Conservation (phyloP, 2,888 invertebrate species). For the Callosobruchus maculatus region DNA sequence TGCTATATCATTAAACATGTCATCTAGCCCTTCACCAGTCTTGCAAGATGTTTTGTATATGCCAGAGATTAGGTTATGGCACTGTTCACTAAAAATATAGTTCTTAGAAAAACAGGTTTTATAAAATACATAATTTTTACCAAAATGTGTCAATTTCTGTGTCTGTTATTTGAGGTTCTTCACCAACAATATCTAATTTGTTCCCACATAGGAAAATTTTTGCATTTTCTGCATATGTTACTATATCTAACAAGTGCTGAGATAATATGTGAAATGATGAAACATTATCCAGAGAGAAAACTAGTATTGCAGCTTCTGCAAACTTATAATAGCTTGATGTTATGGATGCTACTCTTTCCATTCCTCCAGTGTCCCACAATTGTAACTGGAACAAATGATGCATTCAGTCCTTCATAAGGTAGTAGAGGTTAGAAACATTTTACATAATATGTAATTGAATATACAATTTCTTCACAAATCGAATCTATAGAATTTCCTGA, state of each 20-base stretch:
- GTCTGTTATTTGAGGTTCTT: conserved; percentile 77
- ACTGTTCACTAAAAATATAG: conserved; percentile 71
- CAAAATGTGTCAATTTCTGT: conserved; percentile 86
- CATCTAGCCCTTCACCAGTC: conserved; percentile 79
- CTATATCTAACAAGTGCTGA: conserved; percentile 89
- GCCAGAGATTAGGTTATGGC: conserved; percentile 83
- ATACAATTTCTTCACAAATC: no score
- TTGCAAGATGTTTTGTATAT: conserved; percentile 90
- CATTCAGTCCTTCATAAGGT: no score
- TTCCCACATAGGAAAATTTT: conserved; percentile 94
- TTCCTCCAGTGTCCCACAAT: conserved; percentile 95
- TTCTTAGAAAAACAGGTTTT: not conserved
- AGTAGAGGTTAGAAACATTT: no score
- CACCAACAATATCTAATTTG: conserved; percentile 75
- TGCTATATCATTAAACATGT: conserved; percentile 90
- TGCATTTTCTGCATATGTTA: conserved; percentile 91
- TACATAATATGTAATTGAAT: no score
- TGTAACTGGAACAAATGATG: conserved; percentile 63
- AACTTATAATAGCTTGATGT: conserved; percentile 95
- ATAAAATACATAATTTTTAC: conserved; percentile 49
- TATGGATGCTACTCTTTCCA: conserved; percentile 93
- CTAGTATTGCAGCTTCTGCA: conserved; percentile 89
- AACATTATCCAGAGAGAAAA: conserved; percentile 86
- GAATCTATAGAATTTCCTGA: no score
- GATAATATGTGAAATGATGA: conserved; percentile 90